Percentiles rank a stretch among this genome's conserved stretches.
Evolutionary conservation across 2,888 invertebrate genomes (phyloP).

Genomic region (Margaritifera margaritifera): DNA sequence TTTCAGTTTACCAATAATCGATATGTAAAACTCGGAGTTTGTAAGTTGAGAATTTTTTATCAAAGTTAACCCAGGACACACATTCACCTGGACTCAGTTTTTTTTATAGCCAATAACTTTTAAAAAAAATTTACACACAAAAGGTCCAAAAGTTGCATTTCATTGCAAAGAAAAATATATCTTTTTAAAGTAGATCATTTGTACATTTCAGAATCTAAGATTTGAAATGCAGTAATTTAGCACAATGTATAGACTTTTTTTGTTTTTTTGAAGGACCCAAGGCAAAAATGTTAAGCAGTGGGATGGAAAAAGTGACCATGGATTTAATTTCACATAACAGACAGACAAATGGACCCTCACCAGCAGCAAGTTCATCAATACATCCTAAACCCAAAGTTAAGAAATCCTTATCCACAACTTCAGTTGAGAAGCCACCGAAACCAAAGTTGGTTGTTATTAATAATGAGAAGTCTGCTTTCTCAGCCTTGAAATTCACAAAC

Average conservation of each 20-base stretch:
- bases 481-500: slow-evolving; percentile 8
- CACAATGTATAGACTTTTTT: background rate
- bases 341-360: slow-evolving; percentile 2
- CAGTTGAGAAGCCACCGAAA: slow-evolving; percentile 14
- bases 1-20: too few species aligned
- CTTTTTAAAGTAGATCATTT: slow-evolving; percentile 1
- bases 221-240: background rate
- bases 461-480: slow-evolving; percentile 37
- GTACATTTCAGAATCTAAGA: slow-evolving; percentile 8
- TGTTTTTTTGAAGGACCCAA: slow-evolving; percentile 40
- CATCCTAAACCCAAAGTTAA: slow-evolving; percentile 6
- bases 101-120: background rate
- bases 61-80: too few species aligned
- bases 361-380: background rate
- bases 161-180: background rate
- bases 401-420: background rate
- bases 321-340: slow-evolving; percentile 37
- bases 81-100: too few species aligned
- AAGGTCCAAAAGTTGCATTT: background rate
- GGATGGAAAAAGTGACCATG: slow-evolving; percentile 37
- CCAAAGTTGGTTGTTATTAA: slow-evolving; percentile 48
- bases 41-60: too few species aligned
- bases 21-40: too few species aligned
- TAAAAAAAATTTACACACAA: background rate
- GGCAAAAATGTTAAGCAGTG: slow-evolving; percentile 34